These are phyloP conservation scores for Azemiops feae DNA, from an alignment of 2,113 vertebrate species.

Conservation along the genomic window DNA sequence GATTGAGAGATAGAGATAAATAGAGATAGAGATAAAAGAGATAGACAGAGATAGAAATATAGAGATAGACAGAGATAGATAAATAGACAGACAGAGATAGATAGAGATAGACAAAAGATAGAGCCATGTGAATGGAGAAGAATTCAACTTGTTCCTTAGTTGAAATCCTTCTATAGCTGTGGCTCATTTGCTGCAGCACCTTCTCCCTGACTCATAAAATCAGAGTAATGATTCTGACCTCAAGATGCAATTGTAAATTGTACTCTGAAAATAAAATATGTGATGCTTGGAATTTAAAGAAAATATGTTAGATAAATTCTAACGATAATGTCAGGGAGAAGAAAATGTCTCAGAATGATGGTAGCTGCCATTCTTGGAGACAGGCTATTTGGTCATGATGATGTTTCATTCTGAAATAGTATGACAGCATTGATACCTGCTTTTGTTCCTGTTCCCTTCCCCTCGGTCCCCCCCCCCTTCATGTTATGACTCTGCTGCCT, in stretches of 20 bases:
- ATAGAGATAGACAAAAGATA: neutral
- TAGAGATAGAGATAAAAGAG: too few relatives aligned
- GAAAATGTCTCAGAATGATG: neutral
- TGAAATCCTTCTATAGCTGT: neutral
- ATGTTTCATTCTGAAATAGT: neutral
- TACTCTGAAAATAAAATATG: neutral
- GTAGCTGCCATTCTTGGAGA: neutral
- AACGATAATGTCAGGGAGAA: neutral
- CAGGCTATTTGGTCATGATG: neutral
- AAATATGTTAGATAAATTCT: neutral
- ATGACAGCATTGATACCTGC: neutral
- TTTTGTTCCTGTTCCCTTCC: neutral
- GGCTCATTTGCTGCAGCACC: neutral
- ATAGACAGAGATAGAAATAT: too few relatives aligned
- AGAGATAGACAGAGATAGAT: too few relatives aligned
- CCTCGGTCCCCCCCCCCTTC: too few relatives aligned
- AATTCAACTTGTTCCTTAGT: neutral
- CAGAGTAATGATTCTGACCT: neutral
- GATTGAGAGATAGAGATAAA: neutral
- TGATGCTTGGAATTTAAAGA: neutral
- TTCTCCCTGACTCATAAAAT: neutral
- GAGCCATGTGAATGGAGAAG: neutral
- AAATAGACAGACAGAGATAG: neutral
- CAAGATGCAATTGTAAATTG: neutral
- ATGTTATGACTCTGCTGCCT: neutral